A percentile compares a stretch with the other conserved stretches of the same genome.
These are phyloP conservation scores for Pomatorhinus ruficollis DNA, from an alignment of 2,113 vertebrate species.

Conservation along the genomic window DNA sequence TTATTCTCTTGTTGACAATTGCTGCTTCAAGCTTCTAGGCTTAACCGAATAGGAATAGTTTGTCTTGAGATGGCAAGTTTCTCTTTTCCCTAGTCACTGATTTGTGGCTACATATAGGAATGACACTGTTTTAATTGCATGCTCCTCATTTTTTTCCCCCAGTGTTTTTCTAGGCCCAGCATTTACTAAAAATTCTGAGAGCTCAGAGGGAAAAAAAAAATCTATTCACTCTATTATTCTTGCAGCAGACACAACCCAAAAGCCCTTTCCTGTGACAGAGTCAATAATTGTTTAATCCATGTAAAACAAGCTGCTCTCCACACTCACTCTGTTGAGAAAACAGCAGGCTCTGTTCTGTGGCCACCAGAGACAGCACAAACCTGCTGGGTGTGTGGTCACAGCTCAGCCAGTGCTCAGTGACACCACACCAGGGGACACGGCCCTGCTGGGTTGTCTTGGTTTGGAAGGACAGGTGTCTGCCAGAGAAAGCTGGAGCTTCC, in stretches of 20 bases:
- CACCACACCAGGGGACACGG: fast-evolving
- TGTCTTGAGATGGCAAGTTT: not conserved
- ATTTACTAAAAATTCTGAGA: not conserved
- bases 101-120: not conserved
- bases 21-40: not conserved
- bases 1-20: slow-evolving; percentile 21
- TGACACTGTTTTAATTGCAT: not conserved
- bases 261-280: slow-evolving; percentile 33
- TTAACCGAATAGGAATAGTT: slow-evolving; percentile 1
- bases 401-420: fast-evolving
- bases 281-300: slow-evolving; percentile 63
- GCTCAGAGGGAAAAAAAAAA: not conserved
- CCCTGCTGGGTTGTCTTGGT: not conserved
- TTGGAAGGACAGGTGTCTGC: not conserved
- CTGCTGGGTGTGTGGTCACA: fast-evolving
- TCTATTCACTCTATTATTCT: slow-evolving; percentile 8
- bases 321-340: not conserved
- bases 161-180: not conserved
- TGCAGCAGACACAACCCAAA: not conserved
- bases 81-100: not conserved
- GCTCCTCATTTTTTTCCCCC: not conserved
- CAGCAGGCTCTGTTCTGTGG: not conserved
- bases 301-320: slow-evolving; percentile 46
- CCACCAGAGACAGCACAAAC: not conserved
- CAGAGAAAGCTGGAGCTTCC: not conserved